Evolutionary conservation across 1,140 invertebrate genomes (phyloP).

Genomic region (Calliphora vicina): DNA sequence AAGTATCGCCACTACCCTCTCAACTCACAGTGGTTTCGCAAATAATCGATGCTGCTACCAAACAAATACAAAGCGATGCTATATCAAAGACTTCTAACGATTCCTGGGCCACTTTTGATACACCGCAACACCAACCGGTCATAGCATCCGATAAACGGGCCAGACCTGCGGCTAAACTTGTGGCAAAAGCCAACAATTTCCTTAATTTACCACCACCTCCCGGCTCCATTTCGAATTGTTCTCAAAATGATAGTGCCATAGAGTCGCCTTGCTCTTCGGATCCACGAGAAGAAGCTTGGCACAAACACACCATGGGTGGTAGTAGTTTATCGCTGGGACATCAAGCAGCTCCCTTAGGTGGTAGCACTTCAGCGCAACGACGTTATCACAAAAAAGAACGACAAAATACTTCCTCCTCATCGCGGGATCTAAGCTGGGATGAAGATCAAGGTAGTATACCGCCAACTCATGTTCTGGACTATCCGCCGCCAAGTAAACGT

Average conservation of each 20-base stretch:
- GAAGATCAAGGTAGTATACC: slow-evolving; percentile 65
- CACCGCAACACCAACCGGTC: slow-evolving; percentile 49
- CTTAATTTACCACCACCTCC: slow-evolving; percentile 50
- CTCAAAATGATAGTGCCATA: slow-evolving; percentile 63
- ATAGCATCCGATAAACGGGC: slow-evolving; percentile 39
- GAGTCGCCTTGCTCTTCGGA: slow-evolving; percentile 80
- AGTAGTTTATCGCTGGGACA: slow-evolving; percentile 5
- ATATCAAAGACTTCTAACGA: slow-evolving; percentile 41
- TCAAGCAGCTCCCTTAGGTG: neutral
- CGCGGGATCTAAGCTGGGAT: slow-evolving; percentile 76
- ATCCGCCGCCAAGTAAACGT: slow-evolving; percentile 12
- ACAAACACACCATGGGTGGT: slow-evolving; percentile 41
- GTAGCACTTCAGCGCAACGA: slow-evolving; percentile 38
- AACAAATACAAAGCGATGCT: slow-evolving; percentile 48
- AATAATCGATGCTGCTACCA: slow-evolving; percentile 58
- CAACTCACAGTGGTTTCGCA: slow-evolving; percentile 56
- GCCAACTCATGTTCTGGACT: neutral
- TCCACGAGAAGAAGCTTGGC: slow-evolving; percentile 69
- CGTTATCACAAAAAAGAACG: slow-evolving; percentile 61
- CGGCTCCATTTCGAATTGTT: slow-evolving; percentile 55
- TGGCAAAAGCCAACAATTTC: slow-evolving; percentile 11
- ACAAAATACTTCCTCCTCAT: slow-evolving; percentile 72
- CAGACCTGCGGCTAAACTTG: neutral
- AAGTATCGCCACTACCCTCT: slow-evolving; percentile 60
- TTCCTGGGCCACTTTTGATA: slow-evolving; percentile 62